Evolutionary conservation across 1,140 invertebrate species (phyloP).

Genomic region (Brachionus calyciflorus): DNA sequence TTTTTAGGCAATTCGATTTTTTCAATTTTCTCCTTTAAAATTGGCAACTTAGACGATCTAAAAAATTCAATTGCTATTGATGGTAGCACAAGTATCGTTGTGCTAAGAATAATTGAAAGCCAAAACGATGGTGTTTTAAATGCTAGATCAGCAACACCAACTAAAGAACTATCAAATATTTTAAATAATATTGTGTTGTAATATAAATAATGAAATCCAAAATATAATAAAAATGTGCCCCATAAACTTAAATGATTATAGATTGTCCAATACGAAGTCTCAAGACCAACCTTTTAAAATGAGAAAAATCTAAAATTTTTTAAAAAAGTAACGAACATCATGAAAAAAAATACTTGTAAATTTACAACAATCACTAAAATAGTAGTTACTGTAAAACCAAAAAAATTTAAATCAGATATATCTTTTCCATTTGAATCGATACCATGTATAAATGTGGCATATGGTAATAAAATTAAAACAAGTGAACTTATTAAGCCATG

Average conservation of each 20-base stretch:
- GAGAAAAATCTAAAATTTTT: neutral
- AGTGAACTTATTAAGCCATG: slow-evolving; percentile 94
- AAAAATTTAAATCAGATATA: slow-evolving; percentile 83
- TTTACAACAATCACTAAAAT: slow-evolving; percentile 93
- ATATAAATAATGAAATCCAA: slow-evolving; percentile 68
- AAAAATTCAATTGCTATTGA: slow-evolving; percentile 69
- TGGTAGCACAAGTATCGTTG: slow-evolving; percentile 80
- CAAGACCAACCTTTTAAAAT: slow-evolving; percentile 78
- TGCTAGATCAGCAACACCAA: slow-evolving; percentile 53
- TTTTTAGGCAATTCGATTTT: slow-evolving; percentile 80
- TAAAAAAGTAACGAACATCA: neutral
- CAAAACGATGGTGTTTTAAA: slow-evolving; percentile 79
- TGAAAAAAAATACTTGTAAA: slow-evolving; percentile 64
- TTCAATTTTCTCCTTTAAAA: slow-evolving; percentile 69
- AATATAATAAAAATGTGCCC: slow-evolving; percentile 92
- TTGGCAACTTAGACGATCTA: too few relatives aligned
- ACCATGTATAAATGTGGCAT: slow-evolving; percentile 86
- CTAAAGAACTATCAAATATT: slow-evolving; percentile 52
- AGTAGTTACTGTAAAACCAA: slow-evolving; percentile 87
- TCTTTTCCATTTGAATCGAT: slow-evolving; percentile 79
- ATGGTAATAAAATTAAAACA: slow-evolving; percentile 91
- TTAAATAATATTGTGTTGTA: slow-evolving; percentile 57
- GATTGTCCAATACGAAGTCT: slow-evolving; percentile 95
- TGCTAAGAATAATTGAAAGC: slow-evolving; percentile 84
- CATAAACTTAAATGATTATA: slow-evolving; percentile 96